Evolutionary conservation across 2,113 vertebrate species (phyloP), one percentile per base, ranked within the genome.

Genomic region (Sminthopsis crassicaudata): DNA sequence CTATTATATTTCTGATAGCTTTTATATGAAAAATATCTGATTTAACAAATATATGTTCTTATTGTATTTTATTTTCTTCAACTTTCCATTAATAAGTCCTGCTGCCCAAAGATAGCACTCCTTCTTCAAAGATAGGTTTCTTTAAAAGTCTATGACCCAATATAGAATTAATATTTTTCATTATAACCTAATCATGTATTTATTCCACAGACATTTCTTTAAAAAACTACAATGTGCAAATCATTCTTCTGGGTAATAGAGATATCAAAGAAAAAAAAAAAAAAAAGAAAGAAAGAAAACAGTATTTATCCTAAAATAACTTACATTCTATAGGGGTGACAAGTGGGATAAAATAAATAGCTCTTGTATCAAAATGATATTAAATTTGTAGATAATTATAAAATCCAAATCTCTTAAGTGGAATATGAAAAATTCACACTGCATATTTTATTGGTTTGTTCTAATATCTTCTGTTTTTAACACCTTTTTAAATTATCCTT

Each of bases 341-440:
- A 42, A n/a, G n/a, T 84, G 19, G n/a, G 16, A 84, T 84, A 84
- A 84, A 84, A 76, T 55, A 92, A 60, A 89, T 93, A 27, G 12
- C 89, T 46, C 52, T 60, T 91, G 27, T 94, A 52, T 42, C 67
- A 84, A 84, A 84, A 84, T 10, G 94, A 46, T 94, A 10, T 90
- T 90, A 95, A 84, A 23, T 96, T 95, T 51, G 3, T 92, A 90
- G 67, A 95, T 92, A 53, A 60, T 67, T 96, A 36, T 95, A 23
- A 90, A 94, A 92, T 91, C 96, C 92, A 97, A 95, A 93, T 92
- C 94, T 84, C 19, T 84, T 84, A 5, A 42, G n/a, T 84, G 42
- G 67, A 84, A 42, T 84, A 84, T 91, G 27, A 92, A 95, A 57
- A 95, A 90, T 92, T 88, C 14, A 94, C 94, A 95, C 53, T 89